phyloP scores from a whole-genome alignment of 2,888 invertebrate genomes.

The Balanococcus diminutus region DNA sequence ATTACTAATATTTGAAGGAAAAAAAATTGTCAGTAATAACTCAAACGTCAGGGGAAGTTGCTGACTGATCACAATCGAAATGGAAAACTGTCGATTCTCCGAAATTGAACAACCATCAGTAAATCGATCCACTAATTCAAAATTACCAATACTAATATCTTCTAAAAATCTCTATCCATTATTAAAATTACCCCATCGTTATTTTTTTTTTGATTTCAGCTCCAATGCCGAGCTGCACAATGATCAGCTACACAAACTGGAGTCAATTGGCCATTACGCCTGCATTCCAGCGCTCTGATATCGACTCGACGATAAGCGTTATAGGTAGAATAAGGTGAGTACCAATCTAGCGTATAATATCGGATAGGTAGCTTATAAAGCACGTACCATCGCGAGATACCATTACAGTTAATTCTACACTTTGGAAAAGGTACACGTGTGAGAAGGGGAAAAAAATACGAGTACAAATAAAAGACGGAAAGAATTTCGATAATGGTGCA shows the following conservation, averaged over 20 bases:
- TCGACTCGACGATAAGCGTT: constrained; percentile 44
- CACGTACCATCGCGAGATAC: neutral
- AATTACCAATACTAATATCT: no score
- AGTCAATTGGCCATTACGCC: constrained; percentile 21
- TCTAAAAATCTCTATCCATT: no score
- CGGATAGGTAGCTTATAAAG: neutral
- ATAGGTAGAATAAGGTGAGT: constrained; percentile 48
- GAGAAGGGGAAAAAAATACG: neutral
- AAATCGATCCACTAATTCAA: no score
- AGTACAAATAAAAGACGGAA: neutral
- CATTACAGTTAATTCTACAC: constrained; percentile 10
- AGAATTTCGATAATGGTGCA: constrained; percentile 20
- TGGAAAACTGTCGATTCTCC: no score
- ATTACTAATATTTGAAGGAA: no score
- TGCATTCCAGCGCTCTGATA: neutral
- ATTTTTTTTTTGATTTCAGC: constrained; percentile 1
- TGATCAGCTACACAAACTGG: constrained; percentile 51
- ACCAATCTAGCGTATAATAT: neutral
- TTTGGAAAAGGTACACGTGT: neutral
- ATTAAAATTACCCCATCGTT: neutral
- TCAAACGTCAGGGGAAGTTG: no score
- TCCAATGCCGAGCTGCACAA: neutral
- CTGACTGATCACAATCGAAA: no score
- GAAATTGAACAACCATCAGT: no score
- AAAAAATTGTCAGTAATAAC: no score